Percentiles rank a stretch among this genome's conserved stretches.
Conservation (phyloP, 2,888 invertebrate species). For the Pyrocoelia pectoralis region DNA sequence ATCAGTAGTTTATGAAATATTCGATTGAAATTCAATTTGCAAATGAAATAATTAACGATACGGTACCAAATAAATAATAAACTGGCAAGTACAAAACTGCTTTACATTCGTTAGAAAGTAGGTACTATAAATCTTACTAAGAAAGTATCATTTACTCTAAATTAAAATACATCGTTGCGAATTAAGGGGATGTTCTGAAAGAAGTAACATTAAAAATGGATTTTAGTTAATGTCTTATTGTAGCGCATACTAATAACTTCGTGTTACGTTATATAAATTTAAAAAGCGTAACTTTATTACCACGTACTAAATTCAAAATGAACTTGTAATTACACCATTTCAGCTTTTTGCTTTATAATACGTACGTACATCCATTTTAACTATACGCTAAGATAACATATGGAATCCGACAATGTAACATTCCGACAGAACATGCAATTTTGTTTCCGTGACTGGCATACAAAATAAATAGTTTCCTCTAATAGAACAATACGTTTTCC, state of each 20-base stretch:
- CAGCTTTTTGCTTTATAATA: conserved; percentile 3
- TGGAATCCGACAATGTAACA: background rate
- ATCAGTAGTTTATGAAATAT: too few species aligned
- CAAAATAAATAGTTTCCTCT: conserved; percentile 13
- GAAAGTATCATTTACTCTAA: background rate
- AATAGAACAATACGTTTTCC: conserved; percentile 9
- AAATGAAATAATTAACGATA: too few species aligned
- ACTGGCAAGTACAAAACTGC: too few species aligned
- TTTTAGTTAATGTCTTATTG: background rate
- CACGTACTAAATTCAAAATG: background rate
- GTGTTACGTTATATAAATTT: background rate
- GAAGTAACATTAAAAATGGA: background rate
- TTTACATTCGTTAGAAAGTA: too few species aligned
- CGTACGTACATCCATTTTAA: background rate
- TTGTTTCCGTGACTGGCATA: conserved; percentile 9
- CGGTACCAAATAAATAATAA: too few species aligned
- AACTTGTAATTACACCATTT: background rate
- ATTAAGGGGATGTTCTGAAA: background rate
- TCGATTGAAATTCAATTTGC: too few species aligned
- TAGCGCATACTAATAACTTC: background rate
- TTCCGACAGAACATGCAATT: conserved; percentile 9
- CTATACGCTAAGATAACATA: conserved; percentile 5
- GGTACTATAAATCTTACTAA: conserved; percentile 1
- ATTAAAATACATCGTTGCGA: background rate
- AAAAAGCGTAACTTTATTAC: background rate